phyloP scores from a whole-genome alignment of 2,888 invertebrate genomes.

The Lymantria monacha region DNA sequence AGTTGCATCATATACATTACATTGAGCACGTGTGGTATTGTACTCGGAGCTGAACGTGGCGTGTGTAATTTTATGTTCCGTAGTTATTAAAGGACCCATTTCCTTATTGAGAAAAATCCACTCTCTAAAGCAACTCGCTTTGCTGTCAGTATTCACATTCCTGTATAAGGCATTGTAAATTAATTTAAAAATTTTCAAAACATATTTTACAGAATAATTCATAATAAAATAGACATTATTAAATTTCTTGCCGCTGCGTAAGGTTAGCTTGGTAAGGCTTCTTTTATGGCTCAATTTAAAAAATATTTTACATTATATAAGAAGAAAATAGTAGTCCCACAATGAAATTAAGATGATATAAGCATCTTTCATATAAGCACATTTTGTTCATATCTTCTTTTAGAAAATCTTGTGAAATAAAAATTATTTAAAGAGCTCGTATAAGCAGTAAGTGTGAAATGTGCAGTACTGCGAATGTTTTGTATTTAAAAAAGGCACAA shows the following conservation, averaged over 20 bases:
- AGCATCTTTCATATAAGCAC: too few relatives aligned
- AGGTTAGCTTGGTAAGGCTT: conserved; percentile 57
- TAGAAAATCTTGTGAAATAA: conserved; percentile 22
- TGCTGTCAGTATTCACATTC: conserved; percentile 21
- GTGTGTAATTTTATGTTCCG: conserved; percentile 55
- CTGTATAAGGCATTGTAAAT: conserved; percentile 31
- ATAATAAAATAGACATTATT: conserved; percentile 72
- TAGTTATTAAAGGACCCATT: conserved; percentile 54
- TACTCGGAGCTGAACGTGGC: conserved; percentile 41
- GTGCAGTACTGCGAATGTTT: conserved; percentile 46
- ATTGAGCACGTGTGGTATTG: conserved; percentile 50
- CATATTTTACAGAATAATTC: conserved; percentile 57
- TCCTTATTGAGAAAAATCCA: conserved; percentile 42
- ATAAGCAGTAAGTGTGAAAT: conserved; percentile 18
- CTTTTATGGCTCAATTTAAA: conserved; percentile 73
- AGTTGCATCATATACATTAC: conserved; percentile 12
- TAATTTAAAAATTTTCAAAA: conserved; percentile 44
- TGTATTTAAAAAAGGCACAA: conserved; percentile 37
- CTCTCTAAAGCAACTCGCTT: conserved; percentile 6
- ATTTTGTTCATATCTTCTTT: conserved; percentile 21
- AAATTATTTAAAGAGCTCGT: conserved; percentile 35
- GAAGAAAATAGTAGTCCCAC: conserved; percentile 56
- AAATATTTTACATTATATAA: conserved; percentile 67
- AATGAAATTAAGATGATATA: conserved; percentile 52
- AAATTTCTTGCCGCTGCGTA: conserved; percentile 63